Base-by-base conservation (phyloP, 1,140 invertebrate species). In the Orussus abietinus region DNA sequence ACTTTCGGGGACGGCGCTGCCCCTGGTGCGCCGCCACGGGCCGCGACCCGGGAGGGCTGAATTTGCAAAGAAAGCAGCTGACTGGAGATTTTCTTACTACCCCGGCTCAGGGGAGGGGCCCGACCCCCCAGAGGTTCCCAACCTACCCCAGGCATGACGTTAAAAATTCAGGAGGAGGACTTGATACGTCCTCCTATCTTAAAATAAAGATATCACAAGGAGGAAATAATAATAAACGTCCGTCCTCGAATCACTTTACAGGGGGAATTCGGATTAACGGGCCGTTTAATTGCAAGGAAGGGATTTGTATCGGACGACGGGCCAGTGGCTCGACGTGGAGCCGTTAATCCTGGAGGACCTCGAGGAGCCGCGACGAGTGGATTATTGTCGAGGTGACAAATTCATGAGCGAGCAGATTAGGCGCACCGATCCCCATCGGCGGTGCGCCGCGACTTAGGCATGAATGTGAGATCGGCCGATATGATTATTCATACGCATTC, bases 11-110 rank as follows among this genome's bases (percentile, higher is more conserved):
- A 32, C 49, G 26, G 43, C 33, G 33, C 37, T 47, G 47, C 42
- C 34, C 39, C 51, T 52, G 50, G 54, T 48, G 42, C 48, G 11
- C 21, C 21, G 12, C 22, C 7, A 30, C 38, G 25, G 36, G 42
- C 42, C 18, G 13, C 25, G 36, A 55, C 51, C 49, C 43, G 7
- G 3, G 54, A 54, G 47, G 54, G 50, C 50, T 58, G 57, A 64
- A 66, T 69, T 65, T 63, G 64, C 66, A 56, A 57, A 56, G 59
- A 65, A 66, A 66, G 59, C 63, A 70, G 67, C 63, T 67, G 66
- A 70, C 63, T 64, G 32, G 47, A 60, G 58, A 62, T 62, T 61
- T 58, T 46, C 45, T 36, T 43, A 42, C 33, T 49, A 45, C 47
- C 43, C 45, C 55, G 22, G 31, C 12, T 11, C 41, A 42, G 47